Evolutionary conservation across 1,140 invertebrate genomes (phyloP).

Genomic region (Coptotermes formosanus): DNA sequence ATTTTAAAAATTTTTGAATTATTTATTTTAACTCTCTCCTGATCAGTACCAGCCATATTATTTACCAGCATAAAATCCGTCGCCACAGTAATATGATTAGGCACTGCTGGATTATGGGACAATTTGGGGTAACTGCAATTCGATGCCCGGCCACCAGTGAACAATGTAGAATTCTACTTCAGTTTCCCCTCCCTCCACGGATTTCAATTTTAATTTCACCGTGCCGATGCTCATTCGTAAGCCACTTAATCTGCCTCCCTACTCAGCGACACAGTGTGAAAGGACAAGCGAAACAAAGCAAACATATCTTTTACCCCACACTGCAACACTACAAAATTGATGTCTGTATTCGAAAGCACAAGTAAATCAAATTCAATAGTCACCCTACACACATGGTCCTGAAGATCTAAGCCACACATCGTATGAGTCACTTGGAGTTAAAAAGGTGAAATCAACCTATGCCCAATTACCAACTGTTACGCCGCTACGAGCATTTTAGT

Average conservation of each 20-base stretch:
- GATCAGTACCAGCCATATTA: no score
- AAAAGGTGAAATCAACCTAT: no score
- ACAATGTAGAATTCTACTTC: background rate
- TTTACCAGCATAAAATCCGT: no score
- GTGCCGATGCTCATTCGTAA: background rate
- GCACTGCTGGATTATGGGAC: background rate
- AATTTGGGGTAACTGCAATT: background rate
- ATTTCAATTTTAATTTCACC: conserved; percentile 17
- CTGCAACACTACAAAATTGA: background rate
- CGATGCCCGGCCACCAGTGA: background rate
- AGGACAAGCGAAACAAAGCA: background rate
- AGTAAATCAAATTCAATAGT: background rate
- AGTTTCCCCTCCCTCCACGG: background rate
- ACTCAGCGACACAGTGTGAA: background rate
- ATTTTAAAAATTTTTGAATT: no score
- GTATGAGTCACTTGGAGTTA: background rate
- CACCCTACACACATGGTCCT: background rate
- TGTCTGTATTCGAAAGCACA: background rate
- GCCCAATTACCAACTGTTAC: no score
- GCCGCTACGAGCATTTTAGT: no score
- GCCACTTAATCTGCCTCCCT: background rate
- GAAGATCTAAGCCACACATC: background rate
- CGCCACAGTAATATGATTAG: background rate
- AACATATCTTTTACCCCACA: background rate
- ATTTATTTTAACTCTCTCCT: no score